Evolutionary conservation across 2,797 vertebrate species (phyloP), one percentile per base, ranked within the genome.

Genomic region (Pipistrellus pygmaeus): DNA sequence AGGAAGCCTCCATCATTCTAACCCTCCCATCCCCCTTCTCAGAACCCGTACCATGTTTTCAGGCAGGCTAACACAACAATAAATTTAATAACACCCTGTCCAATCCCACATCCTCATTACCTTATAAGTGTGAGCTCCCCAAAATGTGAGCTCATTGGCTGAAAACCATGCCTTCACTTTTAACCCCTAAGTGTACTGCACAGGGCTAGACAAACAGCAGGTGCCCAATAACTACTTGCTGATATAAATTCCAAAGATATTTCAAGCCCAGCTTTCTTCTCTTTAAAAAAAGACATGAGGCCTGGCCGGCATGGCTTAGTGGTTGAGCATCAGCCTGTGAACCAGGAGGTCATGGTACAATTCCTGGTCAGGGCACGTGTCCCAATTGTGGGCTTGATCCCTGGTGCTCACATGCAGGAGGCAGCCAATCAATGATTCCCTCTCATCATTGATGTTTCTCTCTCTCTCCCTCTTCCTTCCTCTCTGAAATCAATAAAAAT

Each of bases 11-110:
- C 1, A 23, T 62, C 44, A 17, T 46, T 51, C 51, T 2, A 8
- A n/a, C 69, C 88, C 41, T 77, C 68, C 72, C 60, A 17, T 18
- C 15, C 38, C 38, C 30, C 64, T 13, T 80, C 53, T 76, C 48
- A 87, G 68, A 86, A 41, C 7, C 32, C 35, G 78, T 41, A 44
- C 32, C 60, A 78, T n/a, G 55, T 64, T 91, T 57, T 72, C 60
- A 88, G 57, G 46, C 80, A 95, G 83, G 60, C 64, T 66, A 53
- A 55, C 48, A 53, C 68, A 62, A 69, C 8, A 10, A 71, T 62
- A 60, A 32, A 17, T 71, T 69, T 76, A 94, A 96, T 92, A 80
- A 91, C 6, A 85, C 38, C 87, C 84, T 93, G 77, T 71, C 90
- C 41, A 57, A 32, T 68, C 44, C 55, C 68, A 66, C 62, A 64